phyloP scores from a whole-genome alignment of 2,888 invertebrate species.

The Plebejus argus region DNA sequence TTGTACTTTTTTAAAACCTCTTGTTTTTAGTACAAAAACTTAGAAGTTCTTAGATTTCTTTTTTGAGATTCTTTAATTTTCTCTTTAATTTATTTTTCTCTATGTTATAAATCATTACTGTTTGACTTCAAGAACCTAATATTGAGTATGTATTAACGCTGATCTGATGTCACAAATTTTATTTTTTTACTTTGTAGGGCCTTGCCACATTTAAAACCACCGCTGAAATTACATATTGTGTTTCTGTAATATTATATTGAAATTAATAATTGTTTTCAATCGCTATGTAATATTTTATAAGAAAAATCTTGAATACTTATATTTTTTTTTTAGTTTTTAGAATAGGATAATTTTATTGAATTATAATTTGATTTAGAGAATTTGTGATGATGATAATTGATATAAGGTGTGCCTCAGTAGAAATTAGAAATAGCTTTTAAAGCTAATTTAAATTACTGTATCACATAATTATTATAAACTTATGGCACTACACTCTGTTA shows the following conservation, averaged over 20 bases:
- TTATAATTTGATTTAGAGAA: background rate
- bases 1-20: background rate
- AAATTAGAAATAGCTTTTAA: background rate
- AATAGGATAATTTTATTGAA: background rate
- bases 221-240: background rate
- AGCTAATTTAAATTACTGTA: background rate
- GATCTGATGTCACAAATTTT: slow-evolving; percentile 3
- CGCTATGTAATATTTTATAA: background rate
- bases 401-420: background rate
- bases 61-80: background rate
- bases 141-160: background rate
- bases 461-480: background rate
- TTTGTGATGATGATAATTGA: slow-evolving; percentile 4
- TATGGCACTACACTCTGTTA: too few relatives aligned
- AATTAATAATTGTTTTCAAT: background rate
- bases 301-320: background rate
- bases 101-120: background rate
- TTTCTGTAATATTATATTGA: background rate
- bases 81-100: background rate
- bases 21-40: too few relatives aligned
- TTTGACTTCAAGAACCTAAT: background rate
- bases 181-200: slow-evolving; percentile 17
- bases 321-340: background rate
- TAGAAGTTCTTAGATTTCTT: too few relatives aligned
- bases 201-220: slow-evolving; percentile 27